phyloP scores from a whole-genome alignment of 2,797 vertebrate species.

The Rhinatrema bivittatum region DNA sequence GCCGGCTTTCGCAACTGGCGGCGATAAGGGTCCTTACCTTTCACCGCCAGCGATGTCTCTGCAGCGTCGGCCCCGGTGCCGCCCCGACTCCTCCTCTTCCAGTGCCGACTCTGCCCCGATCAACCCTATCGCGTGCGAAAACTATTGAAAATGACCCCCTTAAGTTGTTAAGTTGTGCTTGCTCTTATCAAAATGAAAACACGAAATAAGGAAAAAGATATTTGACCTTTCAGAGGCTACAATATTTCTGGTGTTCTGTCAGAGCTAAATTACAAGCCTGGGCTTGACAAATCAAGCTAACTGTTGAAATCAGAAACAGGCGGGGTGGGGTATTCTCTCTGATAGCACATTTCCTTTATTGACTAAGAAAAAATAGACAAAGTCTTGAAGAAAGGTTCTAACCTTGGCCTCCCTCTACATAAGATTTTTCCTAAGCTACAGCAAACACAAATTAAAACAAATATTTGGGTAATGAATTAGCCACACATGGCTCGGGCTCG shows the following conservation, averaged over 20 bases:
- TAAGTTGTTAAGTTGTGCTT: too few species aligned
- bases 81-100: too few species aligned
- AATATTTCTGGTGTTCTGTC: background rate
- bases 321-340: background rate
- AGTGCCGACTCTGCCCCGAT: too few species aligned
- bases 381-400: background rate
- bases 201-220: too few species aligned
- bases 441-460: background rate
- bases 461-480: background rate
- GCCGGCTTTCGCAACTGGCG: too few species aligned
- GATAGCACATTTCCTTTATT: background rate
- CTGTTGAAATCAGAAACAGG: background rate
- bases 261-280: background rate
- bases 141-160: too few species aligned
- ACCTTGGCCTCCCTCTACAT: background rate
- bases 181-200: too few species aligned
- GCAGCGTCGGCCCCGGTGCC: too few species aligned
- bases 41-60: too few species aligned
- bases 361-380: background rate
- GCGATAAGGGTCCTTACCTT: too few species aligned
- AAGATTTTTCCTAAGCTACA: background rate
- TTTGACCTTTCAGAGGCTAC: too few species aligned
- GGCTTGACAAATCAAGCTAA: slow-evolving; percentile 17
- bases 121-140: too few species aligned
- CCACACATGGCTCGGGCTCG: background rate